These are phyloP conservation scores for Lithosia quadra DNA, from an alignment of 2,888 invertebrate genomes.

Conservation along the genomic window DNA sequence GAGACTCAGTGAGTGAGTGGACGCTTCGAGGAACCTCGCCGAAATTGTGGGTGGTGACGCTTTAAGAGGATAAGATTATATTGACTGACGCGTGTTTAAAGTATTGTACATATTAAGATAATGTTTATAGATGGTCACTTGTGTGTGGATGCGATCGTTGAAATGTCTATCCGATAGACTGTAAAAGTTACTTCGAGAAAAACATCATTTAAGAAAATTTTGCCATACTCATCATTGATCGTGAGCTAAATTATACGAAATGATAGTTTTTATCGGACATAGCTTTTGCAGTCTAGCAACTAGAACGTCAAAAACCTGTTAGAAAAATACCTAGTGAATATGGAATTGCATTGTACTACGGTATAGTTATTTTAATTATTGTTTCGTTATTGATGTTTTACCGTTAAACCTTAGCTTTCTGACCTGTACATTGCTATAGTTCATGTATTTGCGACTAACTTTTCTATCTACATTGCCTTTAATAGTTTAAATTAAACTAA, in stretches of 20 bases:
- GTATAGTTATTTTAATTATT: constrained; percentile 49
- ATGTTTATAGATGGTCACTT: constrained; percentile 72
- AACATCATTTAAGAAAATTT: not conserved
- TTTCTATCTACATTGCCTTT: constrained; percentile 79
- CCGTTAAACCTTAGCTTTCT: constrained; percentile 56
- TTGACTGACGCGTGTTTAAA: constrained; percentile 83
- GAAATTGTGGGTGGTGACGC: constrained; percentile 55
- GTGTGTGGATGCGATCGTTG: constrained; percentile 69
- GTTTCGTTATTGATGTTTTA: constrained; percentile 52
- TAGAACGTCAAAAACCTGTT: constrained; percentile 48
- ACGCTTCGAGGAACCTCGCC: constrained; percentile 47
- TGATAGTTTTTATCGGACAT: not conserved
- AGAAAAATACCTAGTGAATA: constrained; percentile 61
- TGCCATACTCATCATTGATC: not conserved
- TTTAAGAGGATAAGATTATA: constrained; percentile 64
- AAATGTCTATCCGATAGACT: constrained; percentile 49
- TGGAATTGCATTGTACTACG: constrained; percentile 72
- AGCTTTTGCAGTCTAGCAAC: constrained; percentile 34
- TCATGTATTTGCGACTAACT: constrained; percentile 68
- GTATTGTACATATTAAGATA: constrained; percentile 82
- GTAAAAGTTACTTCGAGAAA: constrained; percentile 17
- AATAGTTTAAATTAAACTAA: constrained; percentile 73
- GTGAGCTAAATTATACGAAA: not conserved
- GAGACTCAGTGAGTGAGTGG: constrained; percentile 47
- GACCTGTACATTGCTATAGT: constrained; percentile 67